Percentiles rank a stretch among this genome's conserved stretches.
These are phyloP conservation scores for Pomacea canaliculata DNA, from an alignment of 2,888 invertebrate genomes.

Conservation along the genomic window DNA sequence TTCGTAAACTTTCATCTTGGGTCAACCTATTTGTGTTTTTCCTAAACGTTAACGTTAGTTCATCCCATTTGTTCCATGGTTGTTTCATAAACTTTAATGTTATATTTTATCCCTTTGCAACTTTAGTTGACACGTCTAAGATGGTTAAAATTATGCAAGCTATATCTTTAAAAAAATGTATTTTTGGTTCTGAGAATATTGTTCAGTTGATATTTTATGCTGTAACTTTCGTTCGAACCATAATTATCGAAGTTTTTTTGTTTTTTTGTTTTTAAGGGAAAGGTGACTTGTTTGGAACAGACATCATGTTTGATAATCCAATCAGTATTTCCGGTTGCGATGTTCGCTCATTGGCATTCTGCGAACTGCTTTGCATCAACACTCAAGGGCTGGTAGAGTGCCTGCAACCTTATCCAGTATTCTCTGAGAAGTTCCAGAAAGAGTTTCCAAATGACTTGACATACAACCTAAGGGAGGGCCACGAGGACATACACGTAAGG, in stretches of 20 bases:
- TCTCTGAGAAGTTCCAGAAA: slow-evolving; percentile 92
- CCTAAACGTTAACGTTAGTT: too few species aligned
- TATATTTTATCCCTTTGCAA: too few species aligned
- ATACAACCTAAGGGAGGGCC: slow-evolving; percentile 92
- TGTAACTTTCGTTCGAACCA: too few species aligned
- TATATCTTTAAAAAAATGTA: too few species aligned
- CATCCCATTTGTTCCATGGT: too few species aligned
- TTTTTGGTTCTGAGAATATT: too few species aligned
- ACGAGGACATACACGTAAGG: slow-evolving; percentile 78
- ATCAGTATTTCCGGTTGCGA: slow-evolving; percentile 94
- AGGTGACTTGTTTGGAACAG: slow-evolving; percentile 89
- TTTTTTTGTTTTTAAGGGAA: slow-evolving; percentile 78
- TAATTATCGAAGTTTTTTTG: slow-evolving; percentile 21
- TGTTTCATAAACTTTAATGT: too few species aligned
- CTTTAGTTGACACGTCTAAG: too few species aligned
- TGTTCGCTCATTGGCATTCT: slow-evolving; percentile 94
- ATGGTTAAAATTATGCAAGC: too few species aligned
- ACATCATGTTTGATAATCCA: slow-evolving; percentile 76
- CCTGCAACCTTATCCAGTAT: slow-evolving; percentile 90
- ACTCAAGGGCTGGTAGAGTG: slow-evolving; percentile 90
- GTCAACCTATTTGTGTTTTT: too few species aligned
- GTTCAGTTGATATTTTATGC: too few species aligned
- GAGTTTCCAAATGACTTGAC: slow-evolving; percentile 96
- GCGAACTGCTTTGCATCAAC: slow-evolving; percentile 94
- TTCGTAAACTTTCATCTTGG: too few species aligned